Conservation (phyloP, 2,888 invertebrate species). For the Cerceris ruficornis region DNA sequence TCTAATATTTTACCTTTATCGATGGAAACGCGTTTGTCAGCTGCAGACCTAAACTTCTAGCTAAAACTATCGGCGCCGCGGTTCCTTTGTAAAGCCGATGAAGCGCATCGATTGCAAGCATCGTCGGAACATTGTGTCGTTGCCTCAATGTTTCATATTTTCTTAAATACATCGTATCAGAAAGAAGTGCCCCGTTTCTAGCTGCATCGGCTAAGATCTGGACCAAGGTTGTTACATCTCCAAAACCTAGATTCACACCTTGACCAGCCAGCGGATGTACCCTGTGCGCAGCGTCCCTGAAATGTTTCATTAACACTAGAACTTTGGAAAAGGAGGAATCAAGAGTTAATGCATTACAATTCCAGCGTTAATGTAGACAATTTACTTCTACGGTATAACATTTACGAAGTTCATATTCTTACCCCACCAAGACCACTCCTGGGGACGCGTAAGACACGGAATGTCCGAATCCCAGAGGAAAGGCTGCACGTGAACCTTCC, state of each 20-base stretch:
- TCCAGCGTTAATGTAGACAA: background rate
- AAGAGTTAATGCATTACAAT: too few species aligned
- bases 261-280: conserved; percentile 98
- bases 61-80: conserved; percentile 88
- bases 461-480: conserved; percentile 96
- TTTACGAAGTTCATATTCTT: conserved; percentile 65
- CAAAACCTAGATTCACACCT: conserved; percentile 98
- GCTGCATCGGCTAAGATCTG: conserved; percentile 87
- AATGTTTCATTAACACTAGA: conserved; percentile 48
- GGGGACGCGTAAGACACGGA: conserved; percentile 92
- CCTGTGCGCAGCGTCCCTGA: conserved; percentile 93
- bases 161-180: conserved; percentile 87
- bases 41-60: conserved; percentile 92
- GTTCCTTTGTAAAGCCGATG: conserved; percentile 91
- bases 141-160: conserved; percentile 94
- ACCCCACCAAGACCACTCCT: conserved; percentile 94
- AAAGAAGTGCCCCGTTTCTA: conserved; percentile 89
- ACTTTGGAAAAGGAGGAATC: too few species aligned
- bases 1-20: conserved; percentile 85
- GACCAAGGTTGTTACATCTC: conserved; percentile 92
- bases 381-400: background rate
- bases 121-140: conserved; percentile 93
- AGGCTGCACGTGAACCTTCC: conserved; percentile 89
- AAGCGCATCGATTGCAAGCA: conserved; percentile 93
- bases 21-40: conserved; percentile 89